Conservation (phyloP, 2,113 vertebrate species). For the Megaceryle torquata region DNA sequence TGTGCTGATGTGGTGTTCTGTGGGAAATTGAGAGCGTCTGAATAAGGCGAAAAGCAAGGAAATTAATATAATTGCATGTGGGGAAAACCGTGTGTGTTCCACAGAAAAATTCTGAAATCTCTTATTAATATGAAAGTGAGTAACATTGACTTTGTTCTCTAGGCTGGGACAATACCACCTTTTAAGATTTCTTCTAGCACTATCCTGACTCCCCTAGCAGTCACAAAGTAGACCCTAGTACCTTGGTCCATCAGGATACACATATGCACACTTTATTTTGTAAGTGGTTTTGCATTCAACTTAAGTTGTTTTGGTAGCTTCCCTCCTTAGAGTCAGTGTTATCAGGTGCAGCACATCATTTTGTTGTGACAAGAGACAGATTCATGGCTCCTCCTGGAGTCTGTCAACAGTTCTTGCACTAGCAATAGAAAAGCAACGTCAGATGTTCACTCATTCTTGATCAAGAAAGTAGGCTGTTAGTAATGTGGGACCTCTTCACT, state of each 20-base stretch:
- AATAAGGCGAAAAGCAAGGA: background rate
- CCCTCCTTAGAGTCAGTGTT: background rate
- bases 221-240: background rate
- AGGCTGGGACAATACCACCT: background rate
- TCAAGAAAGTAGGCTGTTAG: background rate
- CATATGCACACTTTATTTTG: background rate
- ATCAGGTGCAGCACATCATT: background rate
- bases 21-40: background rate
- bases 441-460: background rate
- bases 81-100: background rate
- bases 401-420: background rate
- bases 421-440: background rate
- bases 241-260: background rate
- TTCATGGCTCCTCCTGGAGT: background rate
- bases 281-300: background rate
- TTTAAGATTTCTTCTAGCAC: background rate
- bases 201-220: background rate
- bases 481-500: background rate
- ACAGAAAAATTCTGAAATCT: background rate
- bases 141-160: background rate
- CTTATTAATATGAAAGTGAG: background rate
- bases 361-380: background rate
- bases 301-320: background rate
- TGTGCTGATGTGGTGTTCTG: background rate
- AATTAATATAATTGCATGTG: background rate